A percentile compares a stretch with the other conserved stretches of the same genome.
Conservation (phyloP, 2,888 invertebrate species). For the Melinaea menophilus region DNA sequence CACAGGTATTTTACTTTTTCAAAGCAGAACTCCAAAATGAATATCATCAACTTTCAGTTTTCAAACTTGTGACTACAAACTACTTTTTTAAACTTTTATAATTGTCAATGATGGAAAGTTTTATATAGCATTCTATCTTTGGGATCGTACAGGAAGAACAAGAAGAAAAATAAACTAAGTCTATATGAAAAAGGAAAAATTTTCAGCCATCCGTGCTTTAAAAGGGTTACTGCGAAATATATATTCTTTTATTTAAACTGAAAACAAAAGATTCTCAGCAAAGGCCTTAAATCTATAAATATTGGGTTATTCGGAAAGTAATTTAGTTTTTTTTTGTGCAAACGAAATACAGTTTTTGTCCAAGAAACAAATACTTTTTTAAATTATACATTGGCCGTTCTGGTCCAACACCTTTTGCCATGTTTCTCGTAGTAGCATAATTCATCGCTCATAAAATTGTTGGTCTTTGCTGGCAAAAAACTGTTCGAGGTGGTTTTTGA, state of each 20-base stretch:
- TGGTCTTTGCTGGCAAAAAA: too few species aligned
- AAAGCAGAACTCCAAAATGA: background rate
- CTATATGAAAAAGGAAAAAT: background rate
- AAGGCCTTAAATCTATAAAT: constrained; percentile 13
- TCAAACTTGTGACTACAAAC: background rate
- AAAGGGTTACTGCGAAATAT: background rate
- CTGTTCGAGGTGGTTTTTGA: too few species aligned
- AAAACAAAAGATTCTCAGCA: constrained; percentile 6
- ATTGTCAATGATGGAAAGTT: constrained; percentile 3
- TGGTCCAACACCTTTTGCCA: too few species aligned
- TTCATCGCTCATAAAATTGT: too few species aligned
- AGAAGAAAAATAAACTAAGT: background rate
- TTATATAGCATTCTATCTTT: background rate
- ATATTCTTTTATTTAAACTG: background rate
- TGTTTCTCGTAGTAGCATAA: too few species aligned
- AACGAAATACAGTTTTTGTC: too few species aligned
- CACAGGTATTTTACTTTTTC: background rate
- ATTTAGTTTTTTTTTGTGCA: too few species aligned
- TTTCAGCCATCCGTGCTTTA: background rate
- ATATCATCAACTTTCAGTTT: constrained; percentile 9
- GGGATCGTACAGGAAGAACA: too few species aligned
- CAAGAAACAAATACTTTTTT: too few species aligned
- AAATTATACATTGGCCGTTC: too few species aligned
- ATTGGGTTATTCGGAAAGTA: too few species aligned
- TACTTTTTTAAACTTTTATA: background rate